Conservation (phyloP, 1,140 invertebrate genomes). For the Holcopasites calliopsidis region DNA sequence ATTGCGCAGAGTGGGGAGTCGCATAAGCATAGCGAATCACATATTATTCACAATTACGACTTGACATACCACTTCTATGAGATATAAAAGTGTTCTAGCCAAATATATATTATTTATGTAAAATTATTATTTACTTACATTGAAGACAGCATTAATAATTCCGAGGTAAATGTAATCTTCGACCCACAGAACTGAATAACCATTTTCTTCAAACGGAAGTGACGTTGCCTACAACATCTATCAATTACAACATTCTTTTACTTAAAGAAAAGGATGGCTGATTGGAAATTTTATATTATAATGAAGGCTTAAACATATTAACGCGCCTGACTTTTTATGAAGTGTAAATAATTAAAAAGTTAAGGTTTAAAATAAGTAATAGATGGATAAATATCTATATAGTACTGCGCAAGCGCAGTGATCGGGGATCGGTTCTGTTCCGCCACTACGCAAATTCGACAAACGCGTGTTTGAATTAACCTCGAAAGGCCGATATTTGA, state of each 20-base stretch:
- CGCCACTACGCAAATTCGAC: background rate
- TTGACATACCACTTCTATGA: background rate
- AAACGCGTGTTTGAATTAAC: constrained; percentile 21
- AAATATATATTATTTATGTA: background rate
- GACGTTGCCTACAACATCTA: background rate
- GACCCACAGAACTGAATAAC: background rate
- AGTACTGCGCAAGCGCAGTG: constrained; percentile 13
- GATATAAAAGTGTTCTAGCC: background rate
- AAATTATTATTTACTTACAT: background rate
- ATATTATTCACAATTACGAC: background rate
- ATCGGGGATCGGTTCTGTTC: constrained; percentile 10
- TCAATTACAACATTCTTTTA: background rate
- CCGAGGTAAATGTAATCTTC: background rate
- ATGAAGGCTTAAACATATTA: no score
- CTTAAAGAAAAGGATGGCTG: no score
- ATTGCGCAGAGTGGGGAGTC: no score
- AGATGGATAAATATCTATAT: background rate
- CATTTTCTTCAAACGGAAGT: constrained; percentile 1
- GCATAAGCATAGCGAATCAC: no score
- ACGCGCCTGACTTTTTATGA: background rate
- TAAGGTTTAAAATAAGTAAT: background rate
- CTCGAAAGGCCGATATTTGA: background rate
- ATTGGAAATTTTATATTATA: no score
- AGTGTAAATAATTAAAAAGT: background rate
- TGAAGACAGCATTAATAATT: background rate